Conservation (phyloP, 1,140 invertebrate genomes). For the Drosophila parvula region DNA sequence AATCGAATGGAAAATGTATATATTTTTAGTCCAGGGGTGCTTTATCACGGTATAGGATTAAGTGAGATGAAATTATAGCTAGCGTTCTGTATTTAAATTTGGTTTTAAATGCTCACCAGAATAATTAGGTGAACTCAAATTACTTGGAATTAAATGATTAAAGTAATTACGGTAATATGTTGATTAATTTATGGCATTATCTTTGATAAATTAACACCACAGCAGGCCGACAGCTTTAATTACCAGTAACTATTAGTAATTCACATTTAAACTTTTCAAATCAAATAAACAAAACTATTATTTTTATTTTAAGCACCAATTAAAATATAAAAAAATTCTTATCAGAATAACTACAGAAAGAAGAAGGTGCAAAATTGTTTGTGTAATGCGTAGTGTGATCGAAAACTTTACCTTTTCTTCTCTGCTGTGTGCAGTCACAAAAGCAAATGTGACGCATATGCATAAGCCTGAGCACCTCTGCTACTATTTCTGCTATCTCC, state of each 20-base stretch:
- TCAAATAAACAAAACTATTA: constrained; percentile 11
- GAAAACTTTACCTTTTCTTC: no score
- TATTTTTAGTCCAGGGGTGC: constrained; percentile 2
- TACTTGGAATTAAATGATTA: constrained; percentile 8
- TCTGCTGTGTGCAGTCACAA: no score
- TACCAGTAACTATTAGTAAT: not conserved
- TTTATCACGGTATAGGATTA: not conserved
- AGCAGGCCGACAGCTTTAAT: not conserved
- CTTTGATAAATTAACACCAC: not conserved
- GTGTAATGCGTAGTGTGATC: no score
- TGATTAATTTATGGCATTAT: not conserved
- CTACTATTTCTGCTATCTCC: no score
- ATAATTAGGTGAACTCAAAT: not conserved
- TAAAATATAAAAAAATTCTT: no score
- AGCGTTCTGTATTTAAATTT: not conserved
- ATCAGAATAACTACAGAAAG: no score
- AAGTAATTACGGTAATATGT: not conserved
- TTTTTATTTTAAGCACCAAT: not conserved
- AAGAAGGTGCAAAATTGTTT: no score
- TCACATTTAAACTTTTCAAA: not conserved
- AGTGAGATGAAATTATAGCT: not conserved
- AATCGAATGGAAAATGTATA: constrained; percentile 21
- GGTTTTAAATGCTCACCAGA: not conserved
- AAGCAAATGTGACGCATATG: no score
- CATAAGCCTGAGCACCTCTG: no score